Conservation (phyloP, 2,113 vertebrate genomes). For the Lepisosteus oculatus region DNA sequence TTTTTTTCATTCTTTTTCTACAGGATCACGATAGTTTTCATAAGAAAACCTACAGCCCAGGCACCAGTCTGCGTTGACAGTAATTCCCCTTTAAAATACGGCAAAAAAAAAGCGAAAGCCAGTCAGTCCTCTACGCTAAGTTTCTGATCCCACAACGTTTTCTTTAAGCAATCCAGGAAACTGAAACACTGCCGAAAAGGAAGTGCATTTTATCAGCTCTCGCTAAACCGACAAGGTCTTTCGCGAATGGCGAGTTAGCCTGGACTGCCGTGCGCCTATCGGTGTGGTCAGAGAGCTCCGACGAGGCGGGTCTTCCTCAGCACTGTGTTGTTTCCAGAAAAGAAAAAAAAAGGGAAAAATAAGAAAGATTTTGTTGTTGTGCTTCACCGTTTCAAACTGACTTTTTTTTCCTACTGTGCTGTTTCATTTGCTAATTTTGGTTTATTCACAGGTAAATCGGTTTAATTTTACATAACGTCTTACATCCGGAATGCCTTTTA, state of each 20-base stretch:
- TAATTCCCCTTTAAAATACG: no score
- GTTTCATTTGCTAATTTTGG: slow-evolving; percentile 22
- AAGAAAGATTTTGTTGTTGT: slow-evolving; percentile 44
- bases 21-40: no score
- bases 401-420: slow-evolving; percentile 22
- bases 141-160: no score
- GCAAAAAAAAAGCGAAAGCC: no score
- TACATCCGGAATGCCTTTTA: slow-evolving; percentile 1
- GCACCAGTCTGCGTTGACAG: no score
- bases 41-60: no score
- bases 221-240: neutral
- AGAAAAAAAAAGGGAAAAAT: slow-evolving; percentile 45
- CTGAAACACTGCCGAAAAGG: neutral
- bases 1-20: no score
- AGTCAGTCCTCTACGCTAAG: no score
- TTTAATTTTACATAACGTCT: slow-evolving; percentile 14
- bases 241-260: slow-evolving; percentile 17
- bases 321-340: slow-evolving; percentile 56
- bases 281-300: neutral
- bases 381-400: slow-evolving; percentile 35
- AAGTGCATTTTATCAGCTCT: neutral
- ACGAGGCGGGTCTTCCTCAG: slow-evolving; percentile 26
- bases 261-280: slow-evolving; percentile 44
- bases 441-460: slow-evolving; percentile 55
- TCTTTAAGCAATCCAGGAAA: neutral